A percentile compares a stretch with the other conserved stretches of the same genome.
phyloP scores from a whole-genome alignment of 2,113 vertebrate species.

The Marcusenius ussheri region DNA sequence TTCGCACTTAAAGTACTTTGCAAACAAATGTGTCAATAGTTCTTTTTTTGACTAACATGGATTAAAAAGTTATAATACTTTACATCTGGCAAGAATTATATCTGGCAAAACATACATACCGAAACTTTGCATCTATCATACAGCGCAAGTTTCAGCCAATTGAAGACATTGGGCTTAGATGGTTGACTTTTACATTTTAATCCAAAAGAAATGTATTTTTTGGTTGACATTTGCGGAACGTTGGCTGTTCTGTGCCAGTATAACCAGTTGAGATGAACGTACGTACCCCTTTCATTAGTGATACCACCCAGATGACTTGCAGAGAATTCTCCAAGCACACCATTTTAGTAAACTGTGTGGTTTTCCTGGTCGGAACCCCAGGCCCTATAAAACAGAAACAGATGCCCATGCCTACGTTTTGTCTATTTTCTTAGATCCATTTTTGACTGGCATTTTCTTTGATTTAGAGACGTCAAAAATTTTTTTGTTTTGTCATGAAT shows the following conservation, averaged over 20 bases:
- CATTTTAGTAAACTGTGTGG: slow-evolving; percentile 27
- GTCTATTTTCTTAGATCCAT: slow-evolving; percentile 12
- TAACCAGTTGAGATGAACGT: slow-evolving; percentile 11
- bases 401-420: slow-evolving; percentile 22
- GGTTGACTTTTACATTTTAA: not conserved
- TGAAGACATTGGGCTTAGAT: not conserved
- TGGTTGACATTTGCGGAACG: not conserved
- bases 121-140: not conserved
- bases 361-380: slow-evolving; percentile 19
- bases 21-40: not conserved
- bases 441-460: slow-evolving; percentile 40
- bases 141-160: not conserved
- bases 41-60: not conserved
- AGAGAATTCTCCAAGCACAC: slow-evolving; percentile 23
- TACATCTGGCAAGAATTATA: slow-evolving; percentile 9
- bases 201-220: slow-evolving; percentile 8
- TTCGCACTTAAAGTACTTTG: not conserved
- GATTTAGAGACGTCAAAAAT: slow-evolving; percentile 1
- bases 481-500: not conserved
- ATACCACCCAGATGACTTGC: slow-evolving; percentile 15
- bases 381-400: slow-evolving; percentile 35
- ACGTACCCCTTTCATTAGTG: slow-evolving; percentile 10
- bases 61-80: not conserved
- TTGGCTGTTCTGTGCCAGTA: slow-evolving; percentile 6
- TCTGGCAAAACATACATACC: not conserved